Conservation (phyloP, 2,113 vertebrate species). For the Myotis brandtii region DNA sequence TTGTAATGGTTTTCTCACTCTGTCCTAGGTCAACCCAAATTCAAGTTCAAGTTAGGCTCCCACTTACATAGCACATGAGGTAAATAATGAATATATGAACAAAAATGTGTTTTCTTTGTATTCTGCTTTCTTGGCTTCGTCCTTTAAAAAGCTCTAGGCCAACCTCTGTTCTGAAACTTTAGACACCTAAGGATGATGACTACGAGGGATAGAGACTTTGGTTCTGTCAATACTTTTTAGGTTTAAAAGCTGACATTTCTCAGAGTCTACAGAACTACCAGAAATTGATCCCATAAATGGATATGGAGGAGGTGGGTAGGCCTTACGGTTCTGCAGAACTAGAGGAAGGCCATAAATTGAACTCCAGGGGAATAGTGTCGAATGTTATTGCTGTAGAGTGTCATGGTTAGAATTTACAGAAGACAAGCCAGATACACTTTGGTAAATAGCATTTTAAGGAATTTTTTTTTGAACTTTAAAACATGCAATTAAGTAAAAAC, state of each 20-base stretch:
- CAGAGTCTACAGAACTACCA: background rate
- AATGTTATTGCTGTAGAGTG: slow-evolving; percentile 20
- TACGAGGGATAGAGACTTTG: background rate
- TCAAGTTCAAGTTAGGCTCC: slow-evolving; percentile 58
- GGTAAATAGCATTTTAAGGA: background rate
- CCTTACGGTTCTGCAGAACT: background rate
- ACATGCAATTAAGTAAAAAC: slow-evolving; percentile 10
- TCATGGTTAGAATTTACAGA: slow-evolving; percentile 45
- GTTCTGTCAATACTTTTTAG: background rate
- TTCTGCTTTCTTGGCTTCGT: slow-evolving; percentile 13
- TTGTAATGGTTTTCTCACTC: slow-evolving; percentile 54
- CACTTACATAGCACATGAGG: slow-evolving; percentile 22
- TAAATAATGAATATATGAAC: background rate
- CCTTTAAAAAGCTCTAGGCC: slow-evolving; percentile 27
- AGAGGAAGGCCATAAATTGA: slow-evolving; percentile 17
- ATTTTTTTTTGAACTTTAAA: slow-evolving; percentile 50
- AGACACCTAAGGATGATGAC: background rate
- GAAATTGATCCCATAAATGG: slow-evolving; percentile 41
- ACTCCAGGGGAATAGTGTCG: slow-evolving; percentile 36
- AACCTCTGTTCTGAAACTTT: slow-evolving; percentile 26
- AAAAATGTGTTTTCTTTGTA: slow-evolving; percentile 50
- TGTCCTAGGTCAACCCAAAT: slow-evolving; percentile 42
- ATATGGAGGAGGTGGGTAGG: background rate
- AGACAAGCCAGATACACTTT: background rate
- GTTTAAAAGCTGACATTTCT: slow-evolving; percentile 38